These are phyloP conservation scores for Scrobipalpa costella DNA, from an alignment of 2,888 invertebrate species.

Conservation along the genomic window DNA sequence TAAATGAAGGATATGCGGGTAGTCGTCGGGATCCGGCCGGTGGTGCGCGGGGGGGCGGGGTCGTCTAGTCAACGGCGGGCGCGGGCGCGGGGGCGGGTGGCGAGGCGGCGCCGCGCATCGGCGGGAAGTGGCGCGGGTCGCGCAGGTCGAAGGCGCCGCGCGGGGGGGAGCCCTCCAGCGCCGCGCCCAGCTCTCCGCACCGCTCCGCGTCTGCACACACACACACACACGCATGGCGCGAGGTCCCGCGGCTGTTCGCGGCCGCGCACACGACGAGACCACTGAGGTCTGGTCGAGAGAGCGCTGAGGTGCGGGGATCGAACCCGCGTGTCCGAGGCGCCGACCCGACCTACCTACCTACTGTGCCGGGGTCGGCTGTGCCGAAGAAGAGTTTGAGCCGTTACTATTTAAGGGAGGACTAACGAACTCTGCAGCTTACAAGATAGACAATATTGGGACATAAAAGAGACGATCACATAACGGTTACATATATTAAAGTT, in stretches of 20 bases:
- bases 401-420: neutral
- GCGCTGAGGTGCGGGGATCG: neutral
- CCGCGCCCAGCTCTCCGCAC: constrained; percentile 86
- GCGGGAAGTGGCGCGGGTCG: constrained; percentile 92
- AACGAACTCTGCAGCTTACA: neutral
- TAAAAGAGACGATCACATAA: neutral
- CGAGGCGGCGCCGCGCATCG: constrained; percentile 76
- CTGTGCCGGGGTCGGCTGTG: neutral
- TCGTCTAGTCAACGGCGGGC: constrained; percentile 31
- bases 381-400: neutral
- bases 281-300: neutral
- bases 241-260: constrained; percentile 3
- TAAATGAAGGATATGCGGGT: constrained; percentile 3
- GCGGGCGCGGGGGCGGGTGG: constrained; percentile 35
- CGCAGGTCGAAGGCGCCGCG: constrained; percentile 87
- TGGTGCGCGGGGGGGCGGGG: constrained; percentile 32
- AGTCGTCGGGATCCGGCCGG: constrained; percentile 26
- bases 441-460: neutral
- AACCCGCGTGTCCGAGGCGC: constrained; percentile 9
- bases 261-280: neutral
- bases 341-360: neutral
- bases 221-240: constrained; percentile 8
- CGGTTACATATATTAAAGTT: no score
- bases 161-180: constrained; percentile 84
- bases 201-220: constrained; percentile 85